phyloP scores from a whole-genome alignment of 2,797 vertebrate species.

The Paedocypris micromegethes region DNA sequence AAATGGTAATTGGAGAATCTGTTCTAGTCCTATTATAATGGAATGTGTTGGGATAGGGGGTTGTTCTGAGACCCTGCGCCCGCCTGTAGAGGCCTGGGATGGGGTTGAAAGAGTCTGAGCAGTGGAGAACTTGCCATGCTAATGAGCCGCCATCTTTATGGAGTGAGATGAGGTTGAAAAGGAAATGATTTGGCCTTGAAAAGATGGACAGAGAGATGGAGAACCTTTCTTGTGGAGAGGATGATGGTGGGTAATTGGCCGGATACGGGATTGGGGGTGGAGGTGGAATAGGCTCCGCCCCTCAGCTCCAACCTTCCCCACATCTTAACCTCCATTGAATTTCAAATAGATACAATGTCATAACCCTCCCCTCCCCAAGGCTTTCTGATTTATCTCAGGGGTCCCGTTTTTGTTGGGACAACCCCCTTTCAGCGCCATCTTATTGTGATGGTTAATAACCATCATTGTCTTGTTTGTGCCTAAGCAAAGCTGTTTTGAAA shows the following conservation, averaged over 20 bases:
- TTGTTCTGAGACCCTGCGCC: constrained; percentile 51
- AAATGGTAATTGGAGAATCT: constrained; percentile 39
- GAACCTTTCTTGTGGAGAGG: not conserved
- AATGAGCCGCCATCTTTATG: constrained; percentile 60
- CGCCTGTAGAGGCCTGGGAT: constrained; percentile 50
- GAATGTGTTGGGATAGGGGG: constrained; percentile 46
- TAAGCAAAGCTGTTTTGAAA: constrained; percentile 9
- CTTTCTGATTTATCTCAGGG: constrained; percentile 45
- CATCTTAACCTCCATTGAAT: constrained; percentile 55
- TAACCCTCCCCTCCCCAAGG: constrained; percentile 40
- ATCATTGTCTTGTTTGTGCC: constrained; percentile 15
- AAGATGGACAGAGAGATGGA: constrained; percentile 1
- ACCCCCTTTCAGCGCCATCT: constrained; percentile 47
- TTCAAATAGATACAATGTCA: constrained; percentile 48
- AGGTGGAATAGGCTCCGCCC: constrained; percentile 21
- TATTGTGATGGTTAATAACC: constrained; percentile 41
- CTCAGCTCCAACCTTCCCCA: constrained; percentile 47
- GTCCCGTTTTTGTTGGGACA: constrained; percentile 54
- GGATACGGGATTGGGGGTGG: constrained; percentile 44
- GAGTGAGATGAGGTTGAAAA: constrained; percentile 35
- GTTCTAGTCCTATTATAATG: constrained; percentile 45
- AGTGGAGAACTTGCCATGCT: constrained; percentile 63
- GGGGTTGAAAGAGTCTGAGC: constrained; percentile 60
- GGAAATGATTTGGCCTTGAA: constrained; percentile 31
- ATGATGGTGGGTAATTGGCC: constrained; percentile 62